phyloP scores from a whole-genome alignment of 2,797 vertebrate genomes.

The Pseudochaenichthys georgianus region DNA sequence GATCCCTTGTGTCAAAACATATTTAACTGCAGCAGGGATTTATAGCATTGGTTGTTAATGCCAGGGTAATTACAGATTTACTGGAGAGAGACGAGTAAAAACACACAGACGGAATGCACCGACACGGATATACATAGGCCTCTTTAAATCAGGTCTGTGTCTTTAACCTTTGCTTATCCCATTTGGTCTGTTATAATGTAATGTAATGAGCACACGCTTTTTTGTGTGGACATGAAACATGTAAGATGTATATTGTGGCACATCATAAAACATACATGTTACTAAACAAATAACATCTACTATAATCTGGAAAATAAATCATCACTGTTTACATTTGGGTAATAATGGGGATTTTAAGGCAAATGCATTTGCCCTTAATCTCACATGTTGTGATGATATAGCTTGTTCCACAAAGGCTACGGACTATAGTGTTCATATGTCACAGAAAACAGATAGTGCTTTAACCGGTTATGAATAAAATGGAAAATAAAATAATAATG shows the following conservation, averaged over 20 bases:
- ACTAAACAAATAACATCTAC: not conserved
- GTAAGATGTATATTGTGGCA: not conserved
- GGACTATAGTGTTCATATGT: slow-evolving; percentile 20
- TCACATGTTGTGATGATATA: slow-evolving; percentile 19
- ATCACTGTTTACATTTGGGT: slow-evolving; percentile 6
- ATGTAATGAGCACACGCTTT: not conserved
- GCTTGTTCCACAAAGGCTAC: slow-evolving; percentile 15
- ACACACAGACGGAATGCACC: not conserved
- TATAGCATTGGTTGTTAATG: slow-evolving; percentile 60
- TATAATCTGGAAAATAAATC: not conserved
- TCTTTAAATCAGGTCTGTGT: slow-evolving; percentile 6
- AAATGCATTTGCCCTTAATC: slow-evolving; percentile 11
- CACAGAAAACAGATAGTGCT: slow-evolving; percentile 8
- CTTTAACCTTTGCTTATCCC: slow-evolving; percentile 14
- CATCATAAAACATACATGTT: slow-evolving; percentile 1
- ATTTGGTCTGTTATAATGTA: not conserved
- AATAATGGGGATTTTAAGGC: slow-evolving; percentile 17
- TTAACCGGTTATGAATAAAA: slow-evolving; percentile 22
- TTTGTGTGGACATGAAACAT: slow-evolving; percentile 6
- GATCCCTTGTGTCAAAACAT: slow-evolving; percentile 67
- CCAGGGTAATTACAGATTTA: slow-evolving; percentile 54
- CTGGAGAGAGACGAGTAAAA: slow-evolving; percentile 21
- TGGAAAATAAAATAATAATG: slow-evolving; percentile 9
- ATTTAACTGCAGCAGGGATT: slow-evolving; percentile 62
- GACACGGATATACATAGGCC: not conserved